These are phyloP conservation scores for Allacma fusca DNA, from an alignment of 2,888 invertebrate species.

Conservation along the genomic window DNA sequence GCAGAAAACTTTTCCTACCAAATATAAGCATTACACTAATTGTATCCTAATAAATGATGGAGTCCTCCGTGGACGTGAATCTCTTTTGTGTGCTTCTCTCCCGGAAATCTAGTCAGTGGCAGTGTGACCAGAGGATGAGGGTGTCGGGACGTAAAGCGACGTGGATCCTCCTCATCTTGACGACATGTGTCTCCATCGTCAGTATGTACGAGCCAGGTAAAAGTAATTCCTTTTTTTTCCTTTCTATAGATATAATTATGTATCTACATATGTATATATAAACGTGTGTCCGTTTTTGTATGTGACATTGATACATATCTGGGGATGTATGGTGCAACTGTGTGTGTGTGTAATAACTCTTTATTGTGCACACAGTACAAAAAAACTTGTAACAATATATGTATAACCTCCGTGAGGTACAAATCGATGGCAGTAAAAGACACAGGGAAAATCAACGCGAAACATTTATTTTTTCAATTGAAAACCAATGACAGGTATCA, in stretches of 20 bases:
- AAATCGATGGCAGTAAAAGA: too few species aligned
- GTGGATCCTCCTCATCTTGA: conserved; percentile 32
- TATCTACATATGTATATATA: too few species aligned
- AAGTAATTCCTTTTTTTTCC: background rate
- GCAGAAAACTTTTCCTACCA: too few species aligned
- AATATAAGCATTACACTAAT: background rate
- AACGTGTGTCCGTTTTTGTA: too few species aligned
- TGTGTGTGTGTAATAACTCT: too few species aligned
- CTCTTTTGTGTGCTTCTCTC: conserved; percentile 2
- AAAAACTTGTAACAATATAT: too few species aligned
- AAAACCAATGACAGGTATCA: background rate
- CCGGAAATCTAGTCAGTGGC: conserved; percentile 13
- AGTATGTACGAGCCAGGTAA: conserved; percentile 58
- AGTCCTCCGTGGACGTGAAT: conserved; percentile 9
- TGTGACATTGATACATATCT: too few species aligned
- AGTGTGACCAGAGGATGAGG: conserved; percentile 9
- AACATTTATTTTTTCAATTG: too few species aligned
- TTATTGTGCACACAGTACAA: too few species aligned
- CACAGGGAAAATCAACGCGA: too few species aligned
- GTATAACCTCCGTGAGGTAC: too few species aligned
- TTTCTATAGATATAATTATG: background rate
- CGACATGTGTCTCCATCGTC: conserved; percentile 49
- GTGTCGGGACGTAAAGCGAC: background rate
- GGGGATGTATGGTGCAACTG: too few species aligned
- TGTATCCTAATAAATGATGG: background rate